A percentile compares a stretch with the other conserved stretches of the same genome.
These are phyloP conservation scores for Muricea muricata DNA, from an alignment of 92 coral and sea anemone genomes.

Conservation along the genomic window DNA sequence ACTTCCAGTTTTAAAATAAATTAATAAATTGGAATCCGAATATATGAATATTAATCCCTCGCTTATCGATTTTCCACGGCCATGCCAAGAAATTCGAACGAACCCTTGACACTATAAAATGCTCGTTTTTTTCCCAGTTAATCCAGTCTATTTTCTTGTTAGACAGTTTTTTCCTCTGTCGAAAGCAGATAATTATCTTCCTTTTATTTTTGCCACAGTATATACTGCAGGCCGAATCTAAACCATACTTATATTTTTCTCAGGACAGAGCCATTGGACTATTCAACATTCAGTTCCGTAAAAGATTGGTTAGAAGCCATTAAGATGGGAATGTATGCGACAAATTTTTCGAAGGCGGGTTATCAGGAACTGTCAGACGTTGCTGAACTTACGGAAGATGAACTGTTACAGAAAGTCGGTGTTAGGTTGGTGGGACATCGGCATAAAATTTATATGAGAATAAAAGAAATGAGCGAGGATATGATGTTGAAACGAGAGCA, in stretches of 20 bases:
- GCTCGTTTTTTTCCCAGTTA: no score
- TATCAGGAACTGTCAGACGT: conserved; percentile 16
- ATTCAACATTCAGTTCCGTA: conserved; percentile 21
- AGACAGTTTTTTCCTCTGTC: no score
- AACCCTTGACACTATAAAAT: no score
- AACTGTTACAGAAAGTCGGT: conserved; percentile 23
- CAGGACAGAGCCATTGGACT: conserved; percentile 28
- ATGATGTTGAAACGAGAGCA: conserved; percentile 12
- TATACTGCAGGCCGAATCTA: not conserved
- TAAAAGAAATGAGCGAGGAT: conserved; percentile 32
- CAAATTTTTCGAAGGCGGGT: conserved; percentile 20
- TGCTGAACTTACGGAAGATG: not conserved
- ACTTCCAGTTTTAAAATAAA: no score
- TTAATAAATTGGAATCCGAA: no score
- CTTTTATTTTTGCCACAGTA: not conserved
- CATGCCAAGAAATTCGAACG: no score
- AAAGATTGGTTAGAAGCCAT: conserved; percentile 43
- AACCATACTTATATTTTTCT: not conserved
- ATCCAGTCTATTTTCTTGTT: no score
- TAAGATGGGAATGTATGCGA: conserved; percentile 49
- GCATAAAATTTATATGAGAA: conserved; percentile 14
- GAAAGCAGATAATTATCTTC: no score
- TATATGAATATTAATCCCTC: no score
- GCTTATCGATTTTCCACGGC: no score
- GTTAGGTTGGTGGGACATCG: conserved; percentile 31